A percentile compares a stretch with the other conserved stretches of the same genome.
phyloP scores from a whole-genome alignment of 2,113 vertebrate species.

The Lethenteron camtschaticum region DNA sequence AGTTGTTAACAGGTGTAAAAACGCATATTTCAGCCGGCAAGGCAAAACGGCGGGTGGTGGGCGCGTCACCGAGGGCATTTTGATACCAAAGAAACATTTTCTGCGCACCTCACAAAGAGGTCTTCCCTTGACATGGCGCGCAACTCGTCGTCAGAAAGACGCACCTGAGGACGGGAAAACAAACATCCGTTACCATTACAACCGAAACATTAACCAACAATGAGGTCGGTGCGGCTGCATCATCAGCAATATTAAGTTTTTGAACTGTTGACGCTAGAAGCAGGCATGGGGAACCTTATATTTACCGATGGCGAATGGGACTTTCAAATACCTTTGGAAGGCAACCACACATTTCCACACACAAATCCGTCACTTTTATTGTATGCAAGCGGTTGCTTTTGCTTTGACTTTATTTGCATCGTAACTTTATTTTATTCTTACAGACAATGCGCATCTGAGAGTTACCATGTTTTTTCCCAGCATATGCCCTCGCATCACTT shows the following conservation, averaged over 20 bases:
- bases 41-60: not conserved
- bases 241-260: not conserved
- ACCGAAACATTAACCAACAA: not conserved
- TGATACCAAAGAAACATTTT: not conserved
- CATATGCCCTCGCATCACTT: no score
- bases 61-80: not conserved
- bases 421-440: no score
- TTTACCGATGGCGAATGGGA: not conserved
- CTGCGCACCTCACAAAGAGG: constrained; percentile 51
- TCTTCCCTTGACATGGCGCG: constrained; percentile 88
- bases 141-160: constrained; percentile 90
- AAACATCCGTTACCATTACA: no score
- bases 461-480: no score
- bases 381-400: no score
- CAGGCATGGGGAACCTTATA: not conserved
- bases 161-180: constrained; percentile 34
- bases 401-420: no score
- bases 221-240: not conserved
- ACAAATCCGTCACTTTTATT: no score
- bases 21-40: not conserved
- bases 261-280: not conserved
- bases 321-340: not conserved
- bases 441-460: no score
- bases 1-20: not conserved
- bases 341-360: not conserved